Evolutionary conservation across 2,888 invertebrate species (phyloP).

Genomic region (Heliconius cydno): DNA sequence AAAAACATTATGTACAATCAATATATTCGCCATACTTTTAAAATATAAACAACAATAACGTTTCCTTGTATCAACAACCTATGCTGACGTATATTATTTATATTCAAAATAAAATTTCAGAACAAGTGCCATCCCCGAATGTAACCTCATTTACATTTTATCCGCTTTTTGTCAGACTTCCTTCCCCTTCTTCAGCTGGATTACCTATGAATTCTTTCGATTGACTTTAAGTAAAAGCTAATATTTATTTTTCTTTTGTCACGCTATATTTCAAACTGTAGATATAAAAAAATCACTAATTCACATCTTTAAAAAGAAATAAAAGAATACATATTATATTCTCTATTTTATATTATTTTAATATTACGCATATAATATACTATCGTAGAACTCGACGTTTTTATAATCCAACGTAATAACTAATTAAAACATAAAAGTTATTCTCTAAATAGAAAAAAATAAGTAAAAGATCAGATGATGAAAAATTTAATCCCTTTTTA

Average conservation of each 20-base stretch:
- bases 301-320: neutral
- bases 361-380: neutral
- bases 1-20: neutral
- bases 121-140: constrained; percentile 64
- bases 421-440: constrained; percentile 13
- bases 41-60: neutral
- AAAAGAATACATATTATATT: neutral
- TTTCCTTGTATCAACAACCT: neutral
- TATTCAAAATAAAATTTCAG: constrained; percentile 61
- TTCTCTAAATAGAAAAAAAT: constrained; percentile 28
- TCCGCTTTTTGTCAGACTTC: constrained; percentile 50
- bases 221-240: constrained; percentile 28
- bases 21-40: neutral
- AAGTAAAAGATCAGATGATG: constrained; percentile 49
- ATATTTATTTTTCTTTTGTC: constrained; percentile 24
- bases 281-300: neutral
- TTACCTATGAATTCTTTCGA: constrained; percentile 24
- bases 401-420: neutral
- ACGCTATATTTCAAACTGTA: constrained; percentile 16
- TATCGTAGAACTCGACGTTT: neutral
- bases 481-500: constrained; percentile 60
- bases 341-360: neutral
- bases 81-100: constrained; percentile 13
- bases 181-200: constrained; percentile 26
- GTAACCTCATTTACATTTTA: constrained; percentile 62